A percentile compares a stretch with the other conserved stretches of the same genome.
phyloP scores from a whole-genome alignment of 2,113 vertebrate genomes.

The Charadrius vociferus region DNA sequence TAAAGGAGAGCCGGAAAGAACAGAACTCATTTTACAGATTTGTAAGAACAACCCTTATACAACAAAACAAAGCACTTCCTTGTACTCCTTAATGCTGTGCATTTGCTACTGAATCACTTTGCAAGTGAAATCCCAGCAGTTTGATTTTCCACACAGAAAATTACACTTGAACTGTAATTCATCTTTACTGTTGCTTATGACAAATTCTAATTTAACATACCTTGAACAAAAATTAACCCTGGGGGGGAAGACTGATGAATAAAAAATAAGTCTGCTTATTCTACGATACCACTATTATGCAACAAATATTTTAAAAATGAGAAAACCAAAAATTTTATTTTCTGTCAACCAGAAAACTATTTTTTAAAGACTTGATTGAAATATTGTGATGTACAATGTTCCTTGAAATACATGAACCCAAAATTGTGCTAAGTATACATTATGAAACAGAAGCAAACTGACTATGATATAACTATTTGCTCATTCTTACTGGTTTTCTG shows the following conservation, averaged over 20 bases:
- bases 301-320: neutral
- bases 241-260: neutral
- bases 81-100: neutral
- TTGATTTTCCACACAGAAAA: neutral
- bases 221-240: neutral
- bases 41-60: neutral
- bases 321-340: neutral
- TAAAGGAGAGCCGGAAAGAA: neutral
- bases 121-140: neutral
- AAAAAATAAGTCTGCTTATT: neutral
- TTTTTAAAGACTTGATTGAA: neutral
- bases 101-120: neutral
- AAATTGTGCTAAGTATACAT: neutral
- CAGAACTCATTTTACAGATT: neutral
- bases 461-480: neutral
- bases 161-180: neutral
- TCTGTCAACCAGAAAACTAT: neutral
- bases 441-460: neutral
- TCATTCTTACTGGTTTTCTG: neutral
- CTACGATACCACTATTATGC: neutral
- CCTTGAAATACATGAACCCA: neutral
- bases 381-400: neutral
- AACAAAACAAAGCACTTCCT: neutral
- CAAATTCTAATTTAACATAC: neutral
- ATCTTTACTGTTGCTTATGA: neutral